phyloP scores from a whole-genome alignment of 1,140 invertebrate genomes.

The Drosophila suzukii region DNA sequence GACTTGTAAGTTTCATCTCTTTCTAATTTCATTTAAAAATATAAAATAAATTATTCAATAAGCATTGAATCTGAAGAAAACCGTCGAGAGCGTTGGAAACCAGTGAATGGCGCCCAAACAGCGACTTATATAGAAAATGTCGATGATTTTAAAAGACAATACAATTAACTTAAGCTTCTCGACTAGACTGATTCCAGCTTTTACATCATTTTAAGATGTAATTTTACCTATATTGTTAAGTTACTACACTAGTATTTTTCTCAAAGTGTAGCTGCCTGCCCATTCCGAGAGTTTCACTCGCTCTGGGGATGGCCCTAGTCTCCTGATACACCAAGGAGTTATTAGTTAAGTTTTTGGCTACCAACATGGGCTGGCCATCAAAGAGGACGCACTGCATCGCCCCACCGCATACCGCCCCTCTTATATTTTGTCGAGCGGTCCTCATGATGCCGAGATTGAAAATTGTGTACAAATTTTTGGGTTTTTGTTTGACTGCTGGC shows the following conservation, averaged over 20 bases:
- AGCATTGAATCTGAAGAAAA: too few species aligned
- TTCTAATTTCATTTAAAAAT: too few species aligned
- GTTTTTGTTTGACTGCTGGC: constrained; percentile 43
- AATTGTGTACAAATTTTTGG: constrained; percentile 63
- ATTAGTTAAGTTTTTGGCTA: constrained; percentile 58
- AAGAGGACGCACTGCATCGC: constrained; percentile 13
- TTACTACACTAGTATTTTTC: background rate
- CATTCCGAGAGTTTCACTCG: background rate
- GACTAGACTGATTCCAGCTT: too few species aligned
- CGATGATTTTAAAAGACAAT: too few species aligned
- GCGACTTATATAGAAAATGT: too few species aligned
- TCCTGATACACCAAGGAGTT: constrained; percentile 46
- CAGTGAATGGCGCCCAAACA: too few species aligned
- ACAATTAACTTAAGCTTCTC: too few species aligned
- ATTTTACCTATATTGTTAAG: too few species aligned
- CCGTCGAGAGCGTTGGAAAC: too few species aligned
- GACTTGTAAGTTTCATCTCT: too few species aligned
- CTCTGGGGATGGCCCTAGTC: background rate
- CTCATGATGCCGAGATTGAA: constrained; percentile 56
- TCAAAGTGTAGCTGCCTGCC: background rate
- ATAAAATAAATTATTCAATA: too few species aligned
- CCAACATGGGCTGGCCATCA: constrained; percentile 25
- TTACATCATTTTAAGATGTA: too few species aligned
- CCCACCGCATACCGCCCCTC: background rate
- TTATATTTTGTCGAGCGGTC: constrained; percentile 14